A percentile compares a stretch with the other conserved stretches of the same genome.
phyloP scores from a whole-genome alignment of 2,113 vertebrate genomes.

The Prietella phreatophila region DNA sequence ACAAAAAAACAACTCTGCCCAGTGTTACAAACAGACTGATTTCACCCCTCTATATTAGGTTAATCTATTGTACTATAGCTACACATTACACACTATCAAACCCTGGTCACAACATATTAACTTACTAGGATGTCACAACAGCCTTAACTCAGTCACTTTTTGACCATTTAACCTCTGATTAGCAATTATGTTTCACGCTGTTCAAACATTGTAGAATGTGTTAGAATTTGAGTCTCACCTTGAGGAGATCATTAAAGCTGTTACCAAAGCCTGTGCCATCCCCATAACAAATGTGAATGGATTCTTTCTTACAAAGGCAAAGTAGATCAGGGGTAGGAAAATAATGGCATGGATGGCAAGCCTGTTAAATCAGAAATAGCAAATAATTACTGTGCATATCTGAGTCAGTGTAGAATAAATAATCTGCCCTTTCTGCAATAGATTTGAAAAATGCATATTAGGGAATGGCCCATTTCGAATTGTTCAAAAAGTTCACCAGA shows the following conservation, averaged over 20 bases:
- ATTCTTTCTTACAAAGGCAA: slow-evolving; percentile 90
- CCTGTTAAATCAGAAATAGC: slow-evolving; percentile 64
- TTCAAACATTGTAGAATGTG: slow-evolving; percentile 31
- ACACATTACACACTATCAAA: not conserved
- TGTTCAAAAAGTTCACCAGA: not conserved
- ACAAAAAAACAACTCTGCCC: not conserved
- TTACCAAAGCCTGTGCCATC: slow-evolving; percentile 94
- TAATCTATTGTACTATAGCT: not conserved
- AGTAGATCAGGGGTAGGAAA: slow-evolving; percentile 88
- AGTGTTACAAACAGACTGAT: not conserved
- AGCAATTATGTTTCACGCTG: not conserved
- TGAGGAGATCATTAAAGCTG: slow-evolving; percentile 91
- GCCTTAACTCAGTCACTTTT: not conserved
- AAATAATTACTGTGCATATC: not conserved
- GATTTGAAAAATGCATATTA: not conserved
- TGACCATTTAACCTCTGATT: not conserved
- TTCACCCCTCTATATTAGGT: not conserved
- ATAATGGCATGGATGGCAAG: slow-evolving; percentile 87
- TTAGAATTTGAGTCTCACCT: slow-evolving; percentile 73
- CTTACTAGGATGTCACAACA: not conserved
- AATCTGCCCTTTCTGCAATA: not conserved
- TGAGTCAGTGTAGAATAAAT: not conserved
- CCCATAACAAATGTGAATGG: slow-evolving; percentile 88
- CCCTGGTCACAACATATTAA: not conserved
- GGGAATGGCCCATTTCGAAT: not conserved